Conservation (phyloP, 2,113 vertebrate species). For the Malaclemys terrapin region DNA sequence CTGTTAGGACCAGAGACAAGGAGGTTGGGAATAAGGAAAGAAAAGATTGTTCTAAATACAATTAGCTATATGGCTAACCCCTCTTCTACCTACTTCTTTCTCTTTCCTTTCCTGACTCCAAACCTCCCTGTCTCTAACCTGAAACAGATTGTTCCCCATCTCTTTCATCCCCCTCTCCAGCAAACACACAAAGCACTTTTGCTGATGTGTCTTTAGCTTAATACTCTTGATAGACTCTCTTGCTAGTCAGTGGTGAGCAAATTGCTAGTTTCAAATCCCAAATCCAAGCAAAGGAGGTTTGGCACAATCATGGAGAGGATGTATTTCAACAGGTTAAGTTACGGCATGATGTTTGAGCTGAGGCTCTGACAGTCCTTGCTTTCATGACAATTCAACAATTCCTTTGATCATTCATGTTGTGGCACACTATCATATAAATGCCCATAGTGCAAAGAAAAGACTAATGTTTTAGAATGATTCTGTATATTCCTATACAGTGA, state of each 20-base stretch:
- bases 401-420: background rate
- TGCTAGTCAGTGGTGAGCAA: background rate
- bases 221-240: fast-evolving
- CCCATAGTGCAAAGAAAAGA: background rate
- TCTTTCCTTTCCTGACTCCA: background rate
- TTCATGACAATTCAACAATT: background rate
- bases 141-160: background rate
- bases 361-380: background rate
- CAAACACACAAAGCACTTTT: background rate
- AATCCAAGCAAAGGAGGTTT: background rate
- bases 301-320: background rate
- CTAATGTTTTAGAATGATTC: background rate
- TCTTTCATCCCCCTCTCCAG: background rate
- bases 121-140: fast-evolving
- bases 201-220: background rate
- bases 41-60: background rate
- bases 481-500: slow-evolving; percentile 42
- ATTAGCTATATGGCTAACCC: background rate
- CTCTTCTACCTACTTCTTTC: background rate
- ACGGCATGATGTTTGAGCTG: background rate
- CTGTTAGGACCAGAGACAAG: background rate
- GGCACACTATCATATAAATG: background rate
- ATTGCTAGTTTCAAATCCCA: background rate
- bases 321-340: background rate
- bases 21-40: background rate